Conservation (phyloP, 2,888 invertebrate genomes). For the Adelognathus sp. region DNA sequence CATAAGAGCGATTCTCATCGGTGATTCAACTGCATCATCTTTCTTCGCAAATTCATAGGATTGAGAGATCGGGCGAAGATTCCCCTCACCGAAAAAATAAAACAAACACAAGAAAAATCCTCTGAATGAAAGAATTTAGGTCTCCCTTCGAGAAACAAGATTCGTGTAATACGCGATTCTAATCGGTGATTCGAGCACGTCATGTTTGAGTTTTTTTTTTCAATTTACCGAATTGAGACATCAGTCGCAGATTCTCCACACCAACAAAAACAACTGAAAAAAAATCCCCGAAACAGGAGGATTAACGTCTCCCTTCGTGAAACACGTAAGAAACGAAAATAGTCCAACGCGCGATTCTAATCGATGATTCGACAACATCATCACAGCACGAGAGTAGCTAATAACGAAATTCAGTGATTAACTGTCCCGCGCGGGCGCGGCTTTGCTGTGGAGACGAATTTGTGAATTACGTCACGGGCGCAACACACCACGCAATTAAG, state of each 20-base stretch:
- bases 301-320: neutral
- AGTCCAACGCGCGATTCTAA: neutral
- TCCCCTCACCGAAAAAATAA: too few species aligned
- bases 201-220: too few species aligned
- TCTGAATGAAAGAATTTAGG: neutral
- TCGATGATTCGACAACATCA: neutral
- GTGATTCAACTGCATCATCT: too few species aligned
- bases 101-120: neutral
- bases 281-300: neutral
- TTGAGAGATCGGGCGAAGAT: neutral
- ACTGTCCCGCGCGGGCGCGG: neutral
- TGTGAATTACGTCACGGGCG: slow-evolving; percentile 36
- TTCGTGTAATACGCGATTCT: neutral
- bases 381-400: neutral
- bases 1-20: too few species aligned
- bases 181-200: too few species aligned
- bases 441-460: slow-evolving; percentile 10
- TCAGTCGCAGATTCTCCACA: neutral
- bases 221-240: slow-evolving; percentile 12
- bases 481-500: slow-evolving; percentile 55
- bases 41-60: too few species aligned
- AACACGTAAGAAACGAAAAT: neutral
- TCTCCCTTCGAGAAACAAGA: neutral
- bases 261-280: too few species aligned
- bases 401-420: slow-evolving; percentile 13